phyloP scores from a whole-genome alignment of 2,797 vertebrate genomes.

The Spinus pinus region DNA sequence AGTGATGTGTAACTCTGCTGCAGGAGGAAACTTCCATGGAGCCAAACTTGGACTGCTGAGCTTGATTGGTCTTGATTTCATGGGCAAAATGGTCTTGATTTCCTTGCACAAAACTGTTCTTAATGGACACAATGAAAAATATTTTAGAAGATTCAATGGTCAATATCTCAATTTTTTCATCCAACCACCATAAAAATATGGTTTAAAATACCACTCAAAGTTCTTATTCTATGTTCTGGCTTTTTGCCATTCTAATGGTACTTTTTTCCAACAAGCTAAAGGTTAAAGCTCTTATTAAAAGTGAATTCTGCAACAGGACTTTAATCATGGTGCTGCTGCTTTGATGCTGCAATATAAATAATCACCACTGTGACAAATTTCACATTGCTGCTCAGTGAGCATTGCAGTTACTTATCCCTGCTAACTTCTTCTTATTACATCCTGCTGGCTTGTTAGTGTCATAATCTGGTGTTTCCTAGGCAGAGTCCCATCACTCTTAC shows the following conservation, averaged over 20 bases:
- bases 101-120: not conserved
- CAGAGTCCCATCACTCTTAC: not conserved
- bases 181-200: not conserved
- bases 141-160: not conserved
- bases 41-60: not conserved
- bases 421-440: not conserved
- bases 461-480: not conserved
- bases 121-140: not conserved
- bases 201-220: not conserved
- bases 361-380: not conserved
- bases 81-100: not conserved
- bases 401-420: not conserved
- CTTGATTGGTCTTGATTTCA: not conserved
- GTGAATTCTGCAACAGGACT: not conserved
- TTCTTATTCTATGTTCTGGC: not conserved
- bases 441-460: not conserved
- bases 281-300: slow-evolving; percentile 12
- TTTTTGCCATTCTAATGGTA: not conserved
- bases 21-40: not conserved
- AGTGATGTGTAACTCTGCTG: not conserved
- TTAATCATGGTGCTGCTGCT: not conserved
- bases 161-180: not conserved
- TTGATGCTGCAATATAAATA: not conserved
- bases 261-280: not conserved
- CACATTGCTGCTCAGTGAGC: not conserved